Evolutionary conservation across 2,888 invertebrate genomes (phyloP), one percentile per base, ranked within the genome.

Genomic region (Sialis fuliginosa): DNA sequence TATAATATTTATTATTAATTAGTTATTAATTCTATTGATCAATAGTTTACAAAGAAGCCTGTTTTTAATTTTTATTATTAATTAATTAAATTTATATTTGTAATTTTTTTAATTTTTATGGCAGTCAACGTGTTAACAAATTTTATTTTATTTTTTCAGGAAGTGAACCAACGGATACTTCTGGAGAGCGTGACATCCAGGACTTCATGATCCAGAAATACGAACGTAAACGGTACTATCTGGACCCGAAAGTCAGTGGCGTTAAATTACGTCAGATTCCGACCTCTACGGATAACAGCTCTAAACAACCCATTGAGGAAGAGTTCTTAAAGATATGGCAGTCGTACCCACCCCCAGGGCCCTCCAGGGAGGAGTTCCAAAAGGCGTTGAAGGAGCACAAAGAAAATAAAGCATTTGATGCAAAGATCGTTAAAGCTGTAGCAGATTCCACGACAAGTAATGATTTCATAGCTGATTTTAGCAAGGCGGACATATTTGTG

Each of bases 191-290:
- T 65, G 81, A 85, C 64, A 82, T 93, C 58, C 82, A 84, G 62
- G 91, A 93, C 65, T 81, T 91, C 59, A 90, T 95, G 89, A 76
- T 83, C 46, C 84, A 91, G 60, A 96, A 95, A 68, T 96, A 96
- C 63, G 96, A 97, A 65, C 79, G 84, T 60, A 92, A 91, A 63
- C 77, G 90, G 61, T 83, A 75, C 54, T 71, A 70, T 52, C 53
- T 63, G 33, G 64, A 64, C 59, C 51, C 56, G 54, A 22, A 60
- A 57, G 50, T 39, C 1, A 37, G 10, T 37, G 37, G 37, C 7
- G 37, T 37, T 2, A 12, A 37, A 8, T 7, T 37, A 12, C 37
- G 37, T 37, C 22, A 22, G 22, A 22, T 22, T 22, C 22, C 22
- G 22, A 10, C 37, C 12, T 37, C 6, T 37, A 6, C 7, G 12